Percentiles rank a stretch among this genome's conserved stretches.
Conservation (phyloP, 2,888 invertebrate genomes). For the Zootermopsis nevadensis region DNA sequence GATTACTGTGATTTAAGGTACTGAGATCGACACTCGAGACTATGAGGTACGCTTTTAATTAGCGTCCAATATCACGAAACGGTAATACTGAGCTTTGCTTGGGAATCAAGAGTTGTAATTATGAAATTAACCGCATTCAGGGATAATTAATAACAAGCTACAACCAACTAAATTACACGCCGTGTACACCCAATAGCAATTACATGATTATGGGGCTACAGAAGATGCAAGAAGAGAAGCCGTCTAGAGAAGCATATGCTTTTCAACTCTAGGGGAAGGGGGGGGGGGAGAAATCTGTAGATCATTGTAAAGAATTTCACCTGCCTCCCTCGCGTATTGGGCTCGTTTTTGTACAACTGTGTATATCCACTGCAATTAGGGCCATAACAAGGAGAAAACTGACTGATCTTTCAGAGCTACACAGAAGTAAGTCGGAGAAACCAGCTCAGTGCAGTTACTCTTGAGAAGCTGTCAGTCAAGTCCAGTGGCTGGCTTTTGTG, state of each 20-base stretch:
- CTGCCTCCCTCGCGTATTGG: not conserved
- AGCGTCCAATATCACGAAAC: not conserved
- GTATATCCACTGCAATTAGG: not conserved
- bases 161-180: not conserved
- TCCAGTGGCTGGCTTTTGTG: no score
- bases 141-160: constrained; percentile 31
- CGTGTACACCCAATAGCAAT: not conserved
- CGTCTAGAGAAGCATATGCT: not conserved
- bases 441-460: no score
- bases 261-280: not conserved
- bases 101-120: not conserved
- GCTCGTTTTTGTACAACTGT: not conserved
- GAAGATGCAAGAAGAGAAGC: not conserved
- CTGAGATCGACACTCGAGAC: no score
- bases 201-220: constrained; percentile 1
- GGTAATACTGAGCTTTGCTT: not conserved
- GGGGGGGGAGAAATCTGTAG: not conserved
- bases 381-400: no score
- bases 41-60: no score
- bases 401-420: no score
- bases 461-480: no score
- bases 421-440: no score
- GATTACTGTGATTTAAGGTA: no score
- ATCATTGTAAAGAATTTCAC: not conserved
- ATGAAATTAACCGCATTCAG: not conserved